These are phyloP conservation scores for Papilio aristodemus DNA, from an alignment of 1,140 invertebrate species.

Conservation along the genomic window DNA sequence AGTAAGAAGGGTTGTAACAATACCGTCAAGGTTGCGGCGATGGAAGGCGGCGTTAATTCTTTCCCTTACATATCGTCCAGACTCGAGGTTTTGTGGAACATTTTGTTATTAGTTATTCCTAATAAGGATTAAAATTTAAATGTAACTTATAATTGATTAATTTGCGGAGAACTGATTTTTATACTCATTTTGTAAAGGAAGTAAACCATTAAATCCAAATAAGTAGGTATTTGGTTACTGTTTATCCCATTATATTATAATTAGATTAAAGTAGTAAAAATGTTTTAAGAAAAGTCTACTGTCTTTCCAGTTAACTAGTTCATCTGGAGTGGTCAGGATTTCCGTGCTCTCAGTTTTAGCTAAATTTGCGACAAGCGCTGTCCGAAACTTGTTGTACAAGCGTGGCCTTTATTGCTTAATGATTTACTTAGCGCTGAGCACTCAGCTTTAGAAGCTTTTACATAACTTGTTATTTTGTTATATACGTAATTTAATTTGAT, in stretches of 20 bases:
- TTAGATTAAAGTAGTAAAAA: too few relatives aligned
- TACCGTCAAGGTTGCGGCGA: neutral
- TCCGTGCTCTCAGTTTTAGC: neutral
- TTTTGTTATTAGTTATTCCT: neutral
- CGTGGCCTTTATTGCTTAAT: neutral
- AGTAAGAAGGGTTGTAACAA: conserved; percentile 16
- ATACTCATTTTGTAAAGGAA: too few relatives aligned
- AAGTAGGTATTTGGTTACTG: too few relatives aligned
- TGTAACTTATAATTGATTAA: too few relatives aligned
- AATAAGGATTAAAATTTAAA: neutral
- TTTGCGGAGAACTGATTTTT: too few relatives aligned
- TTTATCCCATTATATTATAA: too few relatives aligned
- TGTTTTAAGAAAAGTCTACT: neutral
- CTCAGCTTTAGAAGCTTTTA: conserved; percentile 5
- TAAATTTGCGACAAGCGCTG: conserved; percentile 12
- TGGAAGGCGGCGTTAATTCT: neutral
- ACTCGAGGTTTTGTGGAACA: neutral
- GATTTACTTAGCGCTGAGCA: conserved; percentile 11
- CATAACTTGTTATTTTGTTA: neutral
- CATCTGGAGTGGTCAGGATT: neutral
- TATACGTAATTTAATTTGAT: too few relatives aligned
- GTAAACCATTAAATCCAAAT: too few relatives aligned
- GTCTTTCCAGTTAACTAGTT: neutral
- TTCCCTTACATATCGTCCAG: neutral
- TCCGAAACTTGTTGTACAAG: conserved; percentile 3